These are phyloP conservation scores for Drosophila recens DNA, from an alignment of 2,888 invertebrate genomes.

Conservation along the genomic window DNA sequence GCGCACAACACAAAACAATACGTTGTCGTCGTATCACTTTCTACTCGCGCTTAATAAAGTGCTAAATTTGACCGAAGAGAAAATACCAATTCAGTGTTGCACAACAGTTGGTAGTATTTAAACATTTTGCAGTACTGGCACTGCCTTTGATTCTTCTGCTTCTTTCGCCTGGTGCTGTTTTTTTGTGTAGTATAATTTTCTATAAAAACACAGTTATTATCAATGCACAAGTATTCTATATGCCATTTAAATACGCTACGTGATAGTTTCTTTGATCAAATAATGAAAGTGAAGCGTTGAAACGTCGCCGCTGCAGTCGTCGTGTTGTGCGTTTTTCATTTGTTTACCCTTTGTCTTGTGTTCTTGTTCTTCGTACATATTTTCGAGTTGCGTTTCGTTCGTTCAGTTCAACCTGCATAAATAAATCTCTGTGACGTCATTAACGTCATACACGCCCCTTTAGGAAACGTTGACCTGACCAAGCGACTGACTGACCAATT, in stretches of 20 bases:
- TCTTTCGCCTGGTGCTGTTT: conserved; percentile 66
- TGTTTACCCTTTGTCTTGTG: conserved; percentile 76
- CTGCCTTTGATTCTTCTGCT: conserved; percentile 52
- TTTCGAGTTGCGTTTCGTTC: conserved; percentile 57
- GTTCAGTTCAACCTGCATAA: conserved; percentile 62
- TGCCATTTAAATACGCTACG: conserved; percentile 22
- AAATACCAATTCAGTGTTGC: conserved; percentile 24
- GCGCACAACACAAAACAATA: conserved; percentile 56
- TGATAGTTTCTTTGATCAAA: conserved; percentile 54
- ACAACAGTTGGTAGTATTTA: background rate
- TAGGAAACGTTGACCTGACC: conserved; percentile 59
- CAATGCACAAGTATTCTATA: conserved; percentile 38
- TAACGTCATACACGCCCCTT: conserved; percentile 40
- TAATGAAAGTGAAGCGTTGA: conserved; percentile 49
- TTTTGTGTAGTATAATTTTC: conserved; percentile 63
- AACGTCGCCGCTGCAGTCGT: conserved; percentile 28
- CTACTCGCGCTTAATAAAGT: too few species aligned
- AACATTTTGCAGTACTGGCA: conserved; percentile 41
- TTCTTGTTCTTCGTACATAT: conserved; percentile 54
- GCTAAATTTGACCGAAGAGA: conserved; percentile 22
- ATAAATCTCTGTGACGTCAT: conserved; percentile 59
- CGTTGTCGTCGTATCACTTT: too few species aligned
- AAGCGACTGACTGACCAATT: conserved; percentile 31
- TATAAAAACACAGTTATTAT: conserved; percentile 52
- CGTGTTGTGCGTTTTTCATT: conserved; percentile 54